These are phyloP conservation scores for Chionodraco myersi DNA, from an alignment of 2,113 vertebrate species.

Conservation along the genomic window DNA sequence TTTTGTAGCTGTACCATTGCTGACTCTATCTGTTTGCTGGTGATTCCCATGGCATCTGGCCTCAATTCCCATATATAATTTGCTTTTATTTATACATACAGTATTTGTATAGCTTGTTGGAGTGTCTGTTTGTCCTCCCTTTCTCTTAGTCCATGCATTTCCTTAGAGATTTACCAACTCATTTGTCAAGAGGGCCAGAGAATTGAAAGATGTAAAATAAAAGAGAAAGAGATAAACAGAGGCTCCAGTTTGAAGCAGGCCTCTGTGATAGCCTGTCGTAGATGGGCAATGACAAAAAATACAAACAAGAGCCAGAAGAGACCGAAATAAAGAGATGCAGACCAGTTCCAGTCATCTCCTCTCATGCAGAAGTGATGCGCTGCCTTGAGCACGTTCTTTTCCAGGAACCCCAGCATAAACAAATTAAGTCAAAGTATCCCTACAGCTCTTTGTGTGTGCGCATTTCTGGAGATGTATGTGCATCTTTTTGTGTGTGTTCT, in stretches of 20 bases:
- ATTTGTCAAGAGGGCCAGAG: not conserved
- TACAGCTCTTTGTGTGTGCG: constrained; percentile 55
- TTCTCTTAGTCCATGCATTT: not conserved
- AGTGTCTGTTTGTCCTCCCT: not conserved
- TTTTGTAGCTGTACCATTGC: constrained; percentile 5
- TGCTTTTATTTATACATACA: constrained; percentile 10
- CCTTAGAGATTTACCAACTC: constrained; percentile 24
- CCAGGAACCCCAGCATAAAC: constrained; percentile 72
- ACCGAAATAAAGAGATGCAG: constrained; percentile 9
- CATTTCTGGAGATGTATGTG: constrained; percentile 33
- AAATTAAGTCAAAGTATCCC: constrained; percentile 70
- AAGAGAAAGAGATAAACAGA: constrained; percentile 1
- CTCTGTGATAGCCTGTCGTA: not conserved
- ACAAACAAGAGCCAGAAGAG: not conserved
- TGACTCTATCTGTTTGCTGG: not conserved
- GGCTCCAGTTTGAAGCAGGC: constrained; percentile 7
- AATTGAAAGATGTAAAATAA: constrained; percentile 3
- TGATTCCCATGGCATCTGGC: constrained; percentile 35
- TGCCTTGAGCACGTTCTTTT: constrained; percentile 63
- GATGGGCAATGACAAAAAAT: not conserved
- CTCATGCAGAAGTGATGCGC: constrained; percentile 58
- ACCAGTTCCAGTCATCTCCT: constrained; percentile 42
- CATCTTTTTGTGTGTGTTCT: constrained; percentile 11
- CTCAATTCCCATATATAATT: constrained; percentile 30
- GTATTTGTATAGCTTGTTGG: constrained; percentile 1